Conservation (phyloP, 2,888 invertebrate species). For the Embidobia sp. region DNA sequence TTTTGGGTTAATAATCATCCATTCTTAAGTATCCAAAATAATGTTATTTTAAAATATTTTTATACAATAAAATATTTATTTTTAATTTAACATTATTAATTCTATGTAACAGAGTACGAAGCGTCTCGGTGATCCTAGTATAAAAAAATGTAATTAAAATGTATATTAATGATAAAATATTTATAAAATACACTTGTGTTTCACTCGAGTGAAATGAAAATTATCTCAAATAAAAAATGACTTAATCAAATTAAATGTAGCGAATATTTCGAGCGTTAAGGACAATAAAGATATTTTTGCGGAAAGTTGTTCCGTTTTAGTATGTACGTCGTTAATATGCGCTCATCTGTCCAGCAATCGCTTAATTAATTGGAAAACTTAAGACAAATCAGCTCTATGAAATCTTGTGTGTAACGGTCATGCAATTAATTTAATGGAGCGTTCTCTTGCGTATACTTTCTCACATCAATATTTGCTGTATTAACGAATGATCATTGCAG, state of each 20-base stretch:
- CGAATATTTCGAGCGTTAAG: constrained; percentile 37
- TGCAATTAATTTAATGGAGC: constrained; percentile 53
- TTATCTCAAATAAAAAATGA: constrained; percentile 19
- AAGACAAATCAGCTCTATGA: constrained; percentile 47
- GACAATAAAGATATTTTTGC: constrained; percentile 39
- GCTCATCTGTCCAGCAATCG: background rate
- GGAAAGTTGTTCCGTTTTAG: constrained; percentile 40
- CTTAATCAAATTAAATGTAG: constrained; percentile 45
- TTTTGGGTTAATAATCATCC: too few species aligned
- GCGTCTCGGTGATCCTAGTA: too few species aligned
- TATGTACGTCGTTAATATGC: constrained; percentile 12
- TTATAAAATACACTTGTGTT: too few species aligned
- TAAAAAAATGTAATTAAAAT: too few species aligned
- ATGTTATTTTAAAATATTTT: too few species aligned
- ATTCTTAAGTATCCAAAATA: too few species aligned
- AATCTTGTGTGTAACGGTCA: constrained; percentile 48
- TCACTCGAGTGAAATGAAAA: background rate
- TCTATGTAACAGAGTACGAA: too few species aligned
- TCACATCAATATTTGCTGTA: constrained; percentile 14
- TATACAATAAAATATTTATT: too few species aligned
- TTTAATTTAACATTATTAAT: too few species aligned
- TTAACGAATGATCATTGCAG: constrained; percentile 15
- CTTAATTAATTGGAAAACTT: constrained; percentile 56
- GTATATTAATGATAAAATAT: too few species aligned
- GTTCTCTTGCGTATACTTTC: constrained; percentile 10